These are phyloP conservation scores for Athene cunicularia DNA, from an alignment of 2,113 vertebrate species.

Conservation along the genomic window DNA sequence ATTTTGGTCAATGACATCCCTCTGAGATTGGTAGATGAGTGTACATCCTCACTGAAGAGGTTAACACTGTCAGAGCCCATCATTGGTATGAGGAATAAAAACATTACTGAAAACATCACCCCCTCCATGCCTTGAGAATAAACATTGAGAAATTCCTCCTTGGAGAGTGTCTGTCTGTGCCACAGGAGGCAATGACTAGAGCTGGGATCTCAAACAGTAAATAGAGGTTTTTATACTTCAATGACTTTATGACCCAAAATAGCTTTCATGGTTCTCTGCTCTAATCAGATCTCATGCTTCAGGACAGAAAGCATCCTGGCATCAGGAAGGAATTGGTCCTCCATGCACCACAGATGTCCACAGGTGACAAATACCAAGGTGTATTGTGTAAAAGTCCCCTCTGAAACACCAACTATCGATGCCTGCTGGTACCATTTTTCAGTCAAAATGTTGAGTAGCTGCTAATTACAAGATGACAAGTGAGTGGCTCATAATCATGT, in stretches of 20 bases:
- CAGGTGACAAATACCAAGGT: neutral
- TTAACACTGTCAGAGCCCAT: neutral
- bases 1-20: neutral
- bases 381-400: neutral
- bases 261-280: neutral
- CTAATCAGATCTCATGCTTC: neutral
- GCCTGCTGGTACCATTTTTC: neutral
- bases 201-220: neutral
- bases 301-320: neutral
- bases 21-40: neutral
- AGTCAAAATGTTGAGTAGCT: neutral
- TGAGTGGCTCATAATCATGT: rapidly evolving
- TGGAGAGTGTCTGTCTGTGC: neutral
- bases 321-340: neutral
- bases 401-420: neutral
- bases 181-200: neutral
- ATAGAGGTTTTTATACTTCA: neutral
- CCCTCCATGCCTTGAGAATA: neutral
- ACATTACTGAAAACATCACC: neutral
- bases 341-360: neutral
- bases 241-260: neutral
- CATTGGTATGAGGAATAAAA: neutral
- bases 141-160: neutral
- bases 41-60: neutral
- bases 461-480: neutral